Evolutionary conservation across 2,797 vertebrate genomes (phyloP).

Genomic region (Emydoidea blandingii): DNA sequence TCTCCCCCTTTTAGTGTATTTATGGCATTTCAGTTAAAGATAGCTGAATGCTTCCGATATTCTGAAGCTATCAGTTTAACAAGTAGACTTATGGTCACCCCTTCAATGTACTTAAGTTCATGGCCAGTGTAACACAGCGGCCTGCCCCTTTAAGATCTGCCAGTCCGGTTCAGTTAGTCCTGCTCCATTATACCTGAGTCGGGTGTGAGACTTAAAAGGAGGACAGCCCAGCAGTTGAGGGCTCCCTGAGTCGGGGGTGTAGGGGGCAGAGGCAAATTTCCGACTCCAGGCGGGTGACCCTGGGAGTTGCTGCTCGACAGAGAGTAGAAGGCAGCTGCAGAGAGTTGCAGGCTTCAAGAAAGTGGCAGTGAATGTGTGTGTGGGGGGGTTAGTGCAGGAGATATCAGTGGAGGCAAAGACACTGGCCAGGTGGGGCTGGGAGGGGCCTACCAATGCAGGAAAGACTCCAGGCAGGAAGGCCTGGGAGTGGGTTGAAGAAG

Average conservation of each 20-base stretch:
- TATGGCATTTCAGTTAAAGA: not conserved
- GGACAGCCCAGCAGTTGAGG: not conserved
- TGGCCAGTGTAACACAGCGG: not conserved
- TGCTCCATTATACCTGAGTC: not conserved
- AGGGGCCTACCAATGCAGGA: not conserved
- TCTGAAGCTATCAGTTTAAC: not conserved
- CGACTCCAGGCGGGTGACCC: not conserved
- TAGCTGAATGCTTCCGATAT: not conserved
- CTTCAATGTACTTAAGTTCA: not conserved
- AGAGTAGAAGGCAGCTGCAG: too few relatives aligned
- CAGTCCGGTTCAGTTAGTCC: not conserved
- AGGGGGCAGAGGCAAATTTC: not conserved
- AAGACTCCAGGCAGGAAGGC: not conserved
- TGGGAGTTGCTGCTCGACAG: not conserved
- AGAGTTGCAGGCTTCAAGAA: not conserved
- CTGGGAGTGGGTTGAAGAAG: not conserved
- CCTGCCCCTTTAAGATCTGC: not conserved
- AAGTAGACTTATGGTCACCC: rapidly evolving
- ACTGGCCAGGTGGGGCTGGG: not conserved
- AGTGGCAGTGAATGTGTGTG: too few relatives aligned
- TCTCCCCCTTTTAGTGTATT: not conserved
- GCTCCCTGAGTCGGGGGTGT: not conserved
- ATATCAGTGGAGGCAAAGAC: not conserved
- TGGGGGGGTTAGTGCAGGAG: too few relatives aligned
- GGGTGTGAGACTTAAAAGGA: not conserved